Conservation (phyloP, 53 echinoderm and acorn worm species). For the Apostichopus leukothele region DNA sequence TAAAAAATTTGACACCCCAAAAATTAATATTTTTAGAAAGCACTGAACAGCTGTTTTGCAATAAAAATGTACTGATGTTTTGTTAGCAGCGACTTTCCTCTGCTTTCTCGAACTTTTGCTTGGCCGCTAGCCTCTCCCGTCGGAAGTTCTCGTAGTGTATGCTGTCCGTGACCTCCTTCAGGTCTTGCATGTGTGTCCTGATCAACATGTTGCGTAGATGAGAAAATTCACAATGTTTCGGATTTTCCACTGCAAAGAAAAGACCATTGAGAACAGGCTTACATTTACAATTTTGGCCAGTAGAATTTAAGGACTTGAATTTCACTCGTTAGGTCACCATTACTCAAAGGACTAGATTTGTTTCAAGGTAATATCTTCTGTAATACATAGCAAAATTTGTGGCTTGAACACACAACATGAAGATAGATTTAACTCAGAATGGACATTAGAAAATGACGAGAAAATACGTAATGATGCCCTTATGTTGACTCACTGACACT, state of each 20-base stretch:
- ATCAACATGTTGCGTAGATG: constrained; percentile 96
- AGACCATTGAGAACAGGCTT: neutral
- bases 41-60: constrained; percentile 26
- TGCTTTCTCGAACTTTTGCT: constrained; percentile 78
- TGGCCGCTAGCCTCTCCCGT: constrained; percentile 77
- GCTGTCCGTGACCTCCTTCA: constrained; percentile 94
- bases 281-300: no score
- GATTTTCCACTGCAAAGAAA: constrained; percentile 28
- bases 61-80: constrained; percentile 12
- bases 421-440: no score
- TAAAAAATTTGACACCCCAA: neutral
- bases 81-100: constrained; percentile 86
- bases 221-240: constrained; percentile 84
- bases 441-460: no score
- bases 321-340: no score
- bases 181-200: constrained; percentile 93
- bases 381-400: no score
- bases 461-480: no score
- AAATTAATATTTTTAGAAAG: neutral
- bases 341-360: no score
- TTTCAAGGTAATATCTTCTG: no score
- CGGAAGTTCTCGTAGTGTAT: constrained; percentile 99
- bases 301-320: no score
- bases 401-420: no score
- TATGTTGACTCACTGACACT: no score